Conservation (phyloP, 2,888 invertebrate species). For the Eupithecia vulgata region DNA sequence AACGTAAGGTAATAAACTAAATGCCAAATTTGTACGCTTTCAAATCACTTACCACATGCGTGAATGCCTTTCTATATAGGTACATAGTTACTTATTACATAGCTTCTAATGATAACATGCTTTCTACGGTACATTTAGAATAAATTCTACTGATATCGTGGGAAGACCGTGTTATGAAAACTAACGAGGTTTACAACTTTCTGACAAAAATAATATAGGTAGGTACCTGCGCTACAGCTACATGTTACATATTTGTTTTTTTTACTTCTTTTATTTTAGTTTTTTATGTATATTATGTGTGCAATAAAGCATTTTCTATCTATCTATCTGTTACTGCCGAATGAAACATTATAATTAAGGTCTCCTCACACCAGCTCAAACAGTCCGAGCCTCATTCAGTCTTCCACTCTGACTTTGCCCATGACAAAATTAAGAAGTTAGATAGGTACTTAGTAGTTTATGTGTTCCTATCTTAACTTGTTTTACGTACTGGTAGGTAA, state of each 20-base stretch:
- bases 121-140: background rate
- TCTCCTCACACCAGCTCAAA: background rate
- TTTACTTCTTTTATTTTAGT: no score
- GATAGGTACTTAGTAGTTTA: background rate
- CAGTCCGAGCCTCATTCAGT: background rate
- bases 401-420: background rate
- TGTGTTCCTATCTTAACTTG: background rate
- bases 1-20: slow-evolving; percentile 28
- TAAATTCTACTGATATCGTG: background rate
- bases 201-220: background rate
- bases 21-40: slow-evolving; percentile 33
- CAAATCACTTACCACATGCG: slow-evolving; percentile 20
- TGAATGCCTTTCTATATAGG: background rate
- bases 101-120: background rate
- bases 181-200: background rate
- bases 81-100: background rate
- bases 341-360: background rate
- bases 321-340: no score
- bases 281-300: no score
- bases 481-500: background rate
- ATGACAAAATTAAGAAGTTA: background rate
- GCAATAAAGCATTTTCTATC: no score
- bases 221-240: background rate
- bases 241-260: no score
- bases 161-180: background rate